Evolutionary conservation across 2,797 vertebrate species (phyloP).

Genomic region (Lophotriccus pileatus): DNA sequence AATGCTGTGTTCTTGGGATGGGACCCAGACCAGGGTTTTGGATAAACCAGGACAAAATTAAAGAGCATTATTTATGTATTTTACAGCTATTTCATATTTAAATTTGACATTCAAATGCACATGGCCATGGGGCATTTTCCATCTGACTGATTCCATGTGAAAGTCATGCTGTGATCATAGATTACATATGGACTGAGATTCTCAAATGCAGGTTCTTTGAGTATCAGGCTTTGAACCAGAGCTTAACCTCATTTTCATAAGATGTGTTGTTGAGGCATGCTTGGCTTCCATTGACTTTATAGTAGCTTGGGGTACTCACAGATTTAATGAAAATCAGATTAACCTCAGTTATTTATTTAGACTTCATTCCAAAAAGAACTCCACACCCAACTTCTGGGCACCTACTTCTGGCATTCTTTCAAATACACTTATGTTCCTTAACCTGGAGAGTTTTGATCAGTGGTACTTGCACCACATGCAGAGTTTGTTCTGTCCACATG

Average conservation of each 20-base stretch:
- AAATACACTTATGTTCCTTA: background rate
- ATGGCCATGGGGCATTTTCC: background rate
- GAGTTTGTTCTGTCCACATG: background rate
- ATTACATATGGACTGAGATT: background rate
- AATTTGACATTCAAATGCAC: conserved; percentile 11
- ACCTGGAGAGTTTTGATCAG: background rate
- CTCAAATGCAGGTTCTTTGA: background rate
- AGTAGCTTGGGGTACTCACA: conserved; percentile 2
- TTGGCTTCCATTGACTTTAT: background rate
- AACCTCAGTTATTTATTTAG: conserved; percentile 11
- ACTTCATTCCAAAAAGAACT: background rate
- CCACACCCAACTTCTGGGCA: background rate
- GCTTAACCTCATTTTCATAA: conserved; percentile 27
- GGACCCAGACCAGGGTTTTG: background rate
- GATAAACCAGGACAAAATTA: conserved; percentile 11
- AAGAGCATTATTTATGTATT: conserved; percentile 1
- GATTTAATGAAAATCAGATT: conserved; percentile 31
- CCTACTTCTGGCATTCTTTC: background rate
- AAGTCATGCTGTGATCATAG: background rate
- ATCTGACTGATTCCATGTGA: background rate
- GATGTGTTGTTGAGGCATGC: background rate
- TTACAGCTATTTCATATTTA: background rate
- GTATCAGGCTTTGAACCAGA: background rate
- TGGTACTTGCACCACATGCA: background rate
- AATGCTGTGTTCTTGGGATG: background rate